Evolutionary conservation across 2,888 invertebrate genomes (phyloP), one percentile per base, ranked within the genome.

Genomic region (Mesorhabditis belari): DNA sequence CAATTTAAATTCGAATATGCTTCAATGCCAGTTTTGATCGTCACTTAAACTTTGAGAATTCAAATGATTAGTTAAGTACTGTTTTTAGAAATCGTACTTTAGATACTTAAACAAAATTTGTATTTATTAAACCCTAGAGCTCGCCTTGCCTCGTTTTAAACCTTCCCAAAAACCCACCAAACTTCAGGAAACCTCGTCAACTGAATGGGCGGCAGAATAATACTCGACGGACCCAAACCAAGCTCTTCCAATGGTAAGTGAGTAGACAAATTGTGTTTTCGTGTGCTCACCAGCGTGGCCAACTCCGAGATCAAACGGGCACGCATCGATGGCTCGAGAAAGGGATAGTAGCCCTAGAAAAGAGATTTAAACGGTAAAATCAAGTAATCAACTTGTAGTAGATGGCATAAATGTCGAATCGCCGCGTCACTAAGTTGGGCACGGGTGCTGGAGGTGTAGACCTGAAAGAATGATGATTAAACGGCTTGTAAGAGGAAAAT

Each of bases 311-410:
- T 71, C 19, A 77, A 63, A 4, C 71, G 60, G n/a, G 61, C 57
- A 4, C 64, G 62, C 59, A 70, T 70, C 3, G 64, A 57, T 5
- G 64, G 61, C 5, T 77, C 77, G 50, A 78, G 57, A 29, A 71
- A 63, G 3, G 74, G 71, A 55, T 70, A 76, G 62, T 68, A 75
- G 0, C 69, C 70, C 70, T 74, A n/a, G 21, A 59, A 21, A 12
- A 1, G 3, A 5, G 19, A n/a, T n/a, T n/a, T n/a, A n/a, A n/a
- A n/a, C n/a, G n/a, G n/a, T n/a, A n/a, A n/a, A n/a, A n/a, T n/a
- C n/a, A n/a, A n/a, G n/a, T n/a, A n/a, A n/a, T n/a, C n/a, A n/a
- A 92, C 92, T 19, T 94, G 92, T 88, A 94, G 89, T 17, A 81
- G 56, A 60, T 71, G 76, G 53, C 79, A 80, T 5, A 77, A 53